phyloP scores from a whole-genome alignment of 2,797 vertebrate genomes.

The Pogonophryne albipinna region DNA sequence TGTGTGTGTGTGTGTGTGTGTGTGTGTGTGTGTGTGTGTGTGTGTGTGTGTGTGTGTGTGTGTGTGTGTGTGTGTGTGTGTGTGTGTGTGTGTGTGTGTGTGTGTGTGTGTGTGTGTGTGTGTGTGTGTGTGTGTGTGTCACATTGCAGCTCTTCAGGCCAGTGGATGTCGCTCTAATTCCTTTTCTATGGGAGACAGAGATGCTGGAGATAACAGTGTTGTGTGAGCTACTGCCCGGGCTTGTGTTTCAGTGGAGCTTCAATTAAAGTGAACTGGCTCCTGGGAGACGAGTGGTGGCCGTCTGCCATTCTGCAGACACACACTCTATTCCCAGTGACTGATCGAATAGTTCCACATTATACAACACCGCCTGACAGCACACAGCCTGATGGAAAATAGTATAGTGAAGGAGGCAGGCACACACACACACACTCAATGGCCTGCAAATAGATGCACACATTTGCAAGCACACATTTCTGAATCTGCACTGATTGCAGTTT shows the following conservation, averaged over 20 bases:
- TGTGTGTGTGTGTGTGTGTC: conserved; percentile 25
- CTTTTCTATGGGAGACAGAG: conserved; percentile 58
- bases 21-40: conserved; percentile 17
- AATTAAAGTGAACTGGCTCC: conserved; percentile 69
- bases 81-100: conserved; percentile 17
- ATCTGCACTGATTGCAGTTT: conserved; percentile 25
- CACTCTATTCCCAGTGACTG: conserved; percentile 60
- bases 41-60: conserved; percentile 24
- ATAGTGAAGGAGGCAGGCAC: conserved; percentile 31
- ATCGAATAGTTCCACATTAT: conserved; percentile 58
- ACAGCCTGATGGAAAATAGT: conserved; percentile 55
- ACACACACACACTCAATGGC: neutral
- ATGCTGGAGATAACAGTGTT: conserved; percentile 58
- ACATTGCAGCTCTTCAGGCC: conserved; percentile 41
- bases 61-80: conserved; percentile 25
- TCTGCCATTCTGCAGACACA: conserved; percentile 53
- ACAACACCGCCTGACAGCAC: conserved; percentile 60
- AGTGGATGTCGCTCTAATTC: conserved; percentile 60
- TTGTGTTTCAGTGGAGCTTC: conserved; percentile 68
- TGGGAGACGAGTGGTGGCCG: conserved; percentile 58
- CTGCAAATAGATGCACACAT: neutral
- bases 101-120: conserved; percentile 24
- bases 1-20: conserved; percentile 22
- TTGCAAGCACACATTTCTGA: conserved; percentile 6
- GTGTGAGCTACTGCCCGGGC: conserved; percentile 49